Evolutionary conservation across 2,797 vertebrate species (phyloP), one percentile per base, ranked within the genome.

Genomic region (Corythornis leucogaster): DNA sequence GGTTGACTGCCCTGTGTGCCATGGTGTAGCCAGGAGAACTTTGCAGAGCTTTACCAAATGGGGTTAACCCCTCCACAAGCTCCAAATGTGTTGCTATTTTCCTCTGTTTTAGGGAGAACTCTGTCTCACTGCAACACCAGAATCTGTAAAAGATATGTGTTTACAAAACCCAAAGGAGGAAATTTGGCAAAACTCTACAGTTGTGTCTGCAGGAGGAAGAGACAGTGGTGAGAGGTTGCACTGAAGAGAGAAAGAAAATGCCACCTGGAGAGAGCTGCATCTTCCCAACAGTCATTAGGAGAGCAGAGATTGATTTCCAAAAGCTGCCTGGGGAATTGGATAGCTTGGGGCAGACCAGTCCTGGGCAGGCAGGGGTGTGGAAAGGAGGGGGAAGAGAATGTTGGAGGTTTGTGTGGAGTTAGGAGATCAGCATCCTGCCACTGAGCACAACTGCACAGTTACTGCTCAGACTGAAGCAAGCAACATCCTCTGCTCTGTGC

Each of bases 171-270:
- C 17, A 58, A 38, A 64, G 30, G n/a, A 61, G 43, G 26, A 80
- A 40, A n/a, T 35, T 63, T 89, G 53, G 67, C 78, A 43, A 82
- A 82, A 38, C 57, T 38, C 70, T 28, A 54, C 45, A 28, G 45
- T 11, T 8, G 0, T 24, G 51, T 15, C 51, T 54, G 35, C 1
- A 1, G 48, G 28, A 48, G 30, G 35, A 33, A 0, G 0, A 79
- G 35, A 50, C 40, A 35, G 30, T 26, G 59, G 28, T 0, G 1
- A 67, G 71, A 11, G 19, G 3, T 8, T 76, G 45, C 18, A 4
- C 6, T 50, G 54, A 30, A 25, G 12, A 55, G 51, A 35, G 43
- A 64, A 70, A 24, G 42, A 22, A 85, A 57, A 61, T 74, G 71
- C n/a, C 38, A 53, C 46, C 45, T 31, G 53, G 25, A 81, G 31